These are phyloP conservation scores for Myrmophylax atrothorax DNA, from an alignment of 2,113 vertebrate species.

Conservation along the genomic window DNA sequence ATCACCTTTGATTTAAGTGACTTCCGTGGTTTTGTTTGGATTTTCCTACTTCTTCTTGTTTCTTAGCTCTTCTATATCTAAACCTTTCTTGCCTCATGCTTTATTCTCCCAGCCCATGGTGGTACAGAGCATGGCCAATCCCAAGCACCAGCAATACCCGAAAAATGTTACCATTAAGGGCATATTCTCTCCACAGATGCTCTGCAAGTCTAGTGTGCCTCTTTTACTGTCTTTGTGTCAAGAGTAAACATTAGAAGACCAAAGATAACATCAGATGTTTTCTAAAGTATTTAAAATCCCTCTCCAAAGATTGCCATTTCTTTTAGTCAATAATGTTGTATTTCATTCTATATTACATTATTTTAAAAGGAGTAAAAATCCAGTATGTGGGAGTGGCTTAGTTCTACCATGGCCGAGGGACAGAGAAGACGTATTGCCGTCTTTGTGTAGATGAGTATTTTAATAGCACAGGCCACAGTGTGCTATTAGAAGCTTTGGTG, in stretches of 20 bases:
- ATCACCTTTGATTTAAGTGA: neutral
- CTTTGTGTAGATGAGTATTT: no score
- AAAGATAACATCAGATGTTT: neutral
- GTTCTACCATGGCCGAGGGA: no score
- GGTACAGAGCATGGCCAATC: accelerated
- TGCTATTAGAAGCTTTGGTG: no score
- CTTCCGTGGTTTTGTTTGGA: neutral
- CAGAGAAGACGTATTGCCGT: no score
- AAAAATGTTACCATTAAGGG: neutral
- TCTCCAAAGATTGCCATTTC: neutral
- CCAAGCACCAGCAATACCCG: neutral
- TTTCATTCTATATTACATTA: no score
- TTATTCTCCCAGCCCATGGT: neutral
- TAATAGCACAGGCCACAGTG: no score
- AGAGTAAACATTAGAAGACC: neutral
- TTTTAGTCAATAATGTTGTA: no score
- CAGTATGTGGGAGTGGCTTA: no score
- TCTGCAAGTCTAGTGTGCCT: neutral
- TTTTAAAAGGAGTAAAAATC: no score
- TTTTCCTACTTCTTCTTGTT: neutral
- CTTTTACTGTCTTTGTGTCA: neutral
- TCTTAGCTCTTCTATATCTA: neutral
- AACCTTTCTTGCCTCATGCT: neutral
- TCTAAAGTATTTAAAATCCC: neutral
- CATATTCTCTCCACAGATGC: neutral